These are phyloP conservation scores for Tetheella fluctuosa DNA, from an alignment of 2,888 invertebrate genomes.

Conservation along the genomic window DNA sequence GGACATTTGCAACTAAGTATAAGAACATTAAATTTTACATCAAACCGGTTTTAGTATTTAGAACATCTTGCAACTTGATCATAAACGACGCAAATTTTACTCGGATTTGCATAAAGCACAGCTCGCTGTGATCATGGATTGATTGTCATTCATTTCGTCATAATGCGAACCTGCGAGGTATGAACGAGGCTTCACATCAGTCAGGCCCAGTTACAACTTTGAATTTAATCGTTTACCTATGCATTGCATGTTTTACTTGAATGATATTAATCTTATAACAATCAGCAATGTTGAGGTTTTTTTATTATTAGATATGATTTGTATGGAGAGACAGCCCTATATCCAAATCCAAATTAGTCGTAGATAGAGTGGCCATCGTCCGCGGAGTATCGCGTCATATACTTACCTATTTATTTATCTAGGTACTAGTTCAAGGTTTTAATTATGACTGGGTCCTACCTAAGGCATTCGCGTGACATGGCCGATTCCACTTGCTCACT, in stretches of 20 bases:
- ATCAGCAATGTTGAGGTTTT: background rate
- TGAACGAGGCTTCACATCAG: background rate
- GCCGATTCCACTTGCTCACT: background rate
- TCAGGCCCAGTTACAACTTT: background rate
- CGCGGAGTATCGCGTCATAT: background rate
- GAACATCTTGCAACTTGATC: conserved; percentile 26
- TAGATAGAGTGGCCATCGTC: background rate
- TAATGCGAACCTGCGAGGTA: conserved; percentile 14
- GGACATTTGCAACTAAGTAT: conserved; percentile 38
- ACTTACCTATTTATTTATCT: background rate
- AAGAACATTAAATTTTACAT: conserved; percentile 25
- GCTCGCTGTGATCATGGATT: conserved; percentile 17
- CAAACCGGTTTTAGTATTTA: conserved; percentile 37
- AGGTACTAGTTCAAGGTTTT: conserved; percentile 10
- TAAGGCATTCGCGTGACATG: conserved; percentile 9
- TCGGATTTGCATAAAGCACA: conserved; percentile 2
- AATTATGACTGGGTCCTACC: background rate
- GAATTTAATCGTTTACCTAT: background rate
- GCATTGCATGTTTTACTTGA: background rate
- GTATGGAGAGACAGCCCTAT: too few relatives aligned
- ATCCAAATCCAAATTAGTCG: background rate
- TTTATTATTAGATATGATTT: background rate
- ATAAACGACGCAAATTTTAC: conserved; percentile 16
- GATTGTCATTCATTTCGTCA: conserved; percentile 21
- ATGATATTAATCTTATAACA: too few relatives aligned